Conservation (phyloP, 1,140 invertebrate genomes). For the Drosophila murphyi region DNA sequence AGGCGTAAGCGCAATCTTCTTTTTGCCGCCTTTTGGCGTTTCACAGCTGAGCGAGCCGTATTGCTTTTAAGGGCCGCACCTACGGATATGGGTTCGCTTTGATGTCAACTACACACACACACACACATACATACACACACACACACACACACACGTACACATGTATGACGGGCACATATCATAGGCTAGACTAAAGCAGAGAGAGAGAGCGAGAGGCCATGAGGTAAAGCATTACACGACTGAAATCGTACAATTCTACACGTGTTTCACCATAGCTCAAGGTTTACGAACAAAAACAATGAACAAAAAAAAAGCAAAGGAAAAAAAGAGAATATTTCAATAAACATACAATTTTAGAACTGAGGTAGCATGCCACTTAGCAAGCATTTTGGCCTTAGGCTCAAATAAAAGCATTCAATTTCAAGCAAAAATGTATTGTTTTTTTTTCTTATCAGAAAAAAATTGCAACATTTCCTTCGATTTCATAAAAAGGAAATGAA, state of each 20-base stretch:
- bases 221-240: conserved; percentile 37
- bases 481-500: too few relatives aligned
- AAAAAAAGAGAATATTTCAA: background rate
- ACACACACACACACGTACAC: conserved; percentile 10
- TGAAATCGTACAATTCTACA: conserved; percentile 42
- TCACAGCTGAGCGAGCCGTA: conserved; percentile 64
- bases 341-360: too few relatives aligned
- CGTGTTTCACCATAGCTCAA: conserved; percentile 33
- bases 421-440: too few relatives aligned
- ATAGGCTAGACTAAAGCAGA: background rate
- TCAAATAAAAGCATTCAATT: too few relatives aligned
- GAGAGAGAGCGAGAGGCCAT: conserved; percentile 20
- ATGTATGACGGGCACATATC: background rate
- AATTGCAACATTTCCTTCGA: too few relatives aligned
- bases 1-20: background rate
- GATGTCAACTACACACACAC: conserved; percentile 13
- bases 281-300: conserved; percentile 31
- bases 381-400: background rate
- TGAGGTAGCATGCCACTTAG: too few relatives aligned
- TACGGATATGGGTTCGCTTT: conserved; percentile 27
- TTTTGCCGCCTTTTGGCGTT: conserved; percentile 19
- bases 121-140: conserved; percentile 1
- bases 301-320: conserved; percentile 5
- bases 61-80: conserved; percentile 38
- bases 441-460: too few relatives aligned